Evolutionary conservation across 2,797 vertebrate species (phyloP), one percentile per base, ranked within the genome.

Genomic region (Sphaeramia orbicularis): DNA sequence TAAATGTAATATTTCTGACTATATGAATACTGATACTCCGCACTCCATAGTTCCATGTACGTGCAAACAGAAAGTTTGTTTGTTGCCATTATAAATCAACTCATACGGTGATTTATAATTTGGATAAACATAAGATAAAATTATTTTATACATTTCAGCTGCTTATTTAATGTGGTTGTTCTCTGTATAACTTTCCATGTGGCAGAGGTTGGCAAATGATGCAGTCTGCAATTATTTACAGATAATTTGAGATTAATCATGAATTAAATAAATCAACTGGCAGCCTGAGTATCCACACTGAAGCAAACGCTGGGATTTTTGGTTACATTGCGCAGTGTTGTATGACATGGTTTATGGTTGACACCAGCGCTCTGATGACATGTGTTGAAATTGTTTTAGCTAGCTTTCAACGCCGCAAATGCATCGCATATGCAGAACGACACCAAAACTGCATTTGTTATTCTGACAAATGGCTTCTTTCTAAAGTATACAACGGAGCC

Each of bases 381-480:
- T 14, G 47, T 53, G 63, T 37, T 27, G n/a, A 73, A 66, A 60
- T 36, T 12, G 6, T 61, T 67, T 51, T 10, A 68, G 18, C 49
- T 6, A 21, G 48, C 62, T 41, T 56, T 56, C 42, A 56, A 10
- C 19, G 6, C 48, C 47, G 37, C 62, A 51, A 72, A 63, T 36
- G 16, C 19, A 57, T 65, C 56, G 19, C 52, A 42, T 14, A 40
- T 15, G 57, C 30, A 51, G 41, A 45, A 54, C 53, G 40, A 50
- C 48, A 43, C n/a, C 42, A 27, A 51, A 45, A 44, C 62, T 52
- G 38, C 27, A 73, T 44, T 68, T 64, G 44, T 60, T 71, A 57
- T 62, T 74, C 45, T 61, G 54, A 76, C 52, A 64, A 67, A 71
- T 51, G 11, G 52, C 41, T 52, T 80, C 54, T 37, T 44, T 27